These are phyloP conservation scores for Burhinus oedicnemus DNA, from an alignment of 2,113 vertebrate genomes.

Conservation along the genomic window DNA sequence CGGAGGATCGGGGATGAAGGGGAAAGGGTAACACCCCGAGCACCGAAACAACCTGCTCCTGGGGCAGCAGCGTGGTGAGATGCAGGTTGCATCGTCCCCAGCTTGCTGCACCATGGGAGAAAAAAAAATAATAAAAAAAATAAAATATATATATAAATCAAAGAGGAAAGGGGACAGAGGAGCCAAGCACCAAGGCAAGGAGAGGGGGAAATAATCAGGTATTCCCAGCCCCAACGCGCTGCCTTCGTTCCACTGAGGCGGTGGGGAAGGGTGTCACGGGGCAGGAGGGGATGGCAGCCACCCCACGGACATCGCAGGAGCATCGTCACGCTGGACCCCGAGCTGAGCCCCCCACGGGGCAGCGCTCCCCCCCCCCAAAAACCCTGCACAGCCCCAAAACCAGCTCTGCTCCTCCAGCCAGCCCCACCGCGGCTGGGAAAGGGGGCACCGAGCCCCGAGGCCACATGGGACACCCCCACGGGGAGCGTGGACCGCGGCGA, in stretches of 20 bases:
- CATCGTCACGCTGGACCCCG: accelerated
- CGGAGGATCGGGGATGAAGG: accelerated
- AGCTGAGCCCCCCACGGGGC: no score
- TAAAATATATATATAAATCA: neutral
- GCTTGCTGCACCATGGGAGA: no score
- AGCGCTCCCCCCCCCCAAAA: neutral
- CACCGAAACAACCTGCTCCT: neutral
- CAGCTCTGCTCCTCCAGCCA: neutral
- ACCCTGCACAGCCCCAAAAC: neutral
- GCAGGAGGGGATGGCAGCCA: accelerated
- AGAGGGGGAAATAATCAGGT: accelerated
- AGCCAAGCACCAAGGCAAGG: neutral
- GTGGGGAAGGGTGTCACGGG: accelerated
- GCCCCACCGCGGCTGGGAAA: accelerated
- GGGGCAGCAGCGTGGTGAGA: accelerated
- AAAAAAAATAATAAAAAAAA: no score
- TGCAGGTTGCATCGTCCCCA: neutral
- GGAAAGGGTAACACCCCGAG: accelerated
- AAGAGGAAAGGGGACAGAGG: accelerated
- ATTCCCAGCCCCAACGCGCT: neutral
- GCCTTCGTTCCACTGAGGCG: accelerated
- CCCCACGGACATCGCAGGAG: accelerated
- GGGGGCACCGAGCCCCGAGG: accelerated
- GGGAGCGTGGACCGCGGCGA: accelerated
- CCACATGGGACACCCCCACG: neutral